Conservation (phyloP, 2,888 invertebrate genomes). For the Himalopsyche anomala region DNA sequence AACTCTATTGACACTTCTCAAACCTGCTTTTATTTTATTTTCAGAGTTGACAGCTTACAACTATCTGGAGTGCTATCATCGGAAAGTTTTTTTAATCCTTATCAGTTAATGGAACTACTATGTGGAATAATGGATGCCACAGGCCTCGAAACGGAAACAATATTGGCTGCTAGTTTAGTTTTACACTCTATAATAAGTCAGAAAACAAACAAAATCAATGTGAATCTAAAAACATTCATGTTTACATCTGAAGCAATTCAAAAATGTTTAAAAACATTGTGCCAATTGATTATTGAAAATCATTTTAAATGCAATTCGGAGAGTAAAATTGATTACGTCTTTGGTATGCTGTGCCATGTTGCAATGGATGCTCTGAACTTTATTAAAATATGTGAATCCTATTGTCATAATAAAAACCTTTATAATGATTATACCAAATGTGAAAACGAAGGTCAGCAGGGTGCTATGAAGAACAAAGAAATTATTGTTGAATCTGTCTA, state of each 20-base stretch:
- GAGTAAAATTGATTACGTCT: conserved; percentile 53
- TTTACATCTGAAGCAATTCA: conserved; percentile 32
- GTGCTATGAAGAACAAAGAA: conserved; percentile 37
- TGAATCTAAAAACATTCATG: conserved; percentile 49
- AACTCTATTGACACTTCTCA: background rate
- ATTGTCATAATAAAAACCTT: background rate
- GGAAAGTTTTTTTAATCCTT: conserved; percentile 58
- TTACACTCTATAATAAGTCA: conserved; percentile 56
- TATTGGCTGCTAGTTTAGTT: conserved; percentile 53
- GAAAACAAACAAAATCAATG: conserved; percentile 10
- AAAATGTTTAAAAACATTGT: conserved; percentile 50
- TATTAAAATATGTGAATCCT: conserved; percentile 44
- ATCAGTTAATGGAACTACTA: conserved; percentile 61
- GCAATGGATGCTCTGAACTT: conserved; percentile 58
- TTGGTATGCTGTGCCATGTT: conserved; percentile 60
- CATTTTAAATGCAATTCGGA: conserved; percentile 50
- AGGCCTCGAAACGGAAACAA: conserved; percentile 51
- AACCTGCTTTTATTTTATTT: conserved; percentile 49
- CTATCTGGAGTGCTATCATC: conserved; percentile 54
- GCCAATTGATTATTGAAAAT: conserved; percentile 53
- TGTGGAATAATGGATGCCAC: conserved; percentile 51
- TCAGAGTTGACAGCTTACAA: conserved; percentile 54
- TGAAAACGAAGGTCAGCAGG: conserved; percentile 39
- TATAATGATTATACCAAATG: background rate
- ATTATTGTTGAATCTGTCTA: conserved; percentile 24